A percentile compares a stretch with the other conserved stretches of the same genome.
These are phyloP conservation scores for Brachyhypopomus gauderio DNA, from an alignment of 2,113 vertebrate genomes.

Conservation along the genomic window DNA sequence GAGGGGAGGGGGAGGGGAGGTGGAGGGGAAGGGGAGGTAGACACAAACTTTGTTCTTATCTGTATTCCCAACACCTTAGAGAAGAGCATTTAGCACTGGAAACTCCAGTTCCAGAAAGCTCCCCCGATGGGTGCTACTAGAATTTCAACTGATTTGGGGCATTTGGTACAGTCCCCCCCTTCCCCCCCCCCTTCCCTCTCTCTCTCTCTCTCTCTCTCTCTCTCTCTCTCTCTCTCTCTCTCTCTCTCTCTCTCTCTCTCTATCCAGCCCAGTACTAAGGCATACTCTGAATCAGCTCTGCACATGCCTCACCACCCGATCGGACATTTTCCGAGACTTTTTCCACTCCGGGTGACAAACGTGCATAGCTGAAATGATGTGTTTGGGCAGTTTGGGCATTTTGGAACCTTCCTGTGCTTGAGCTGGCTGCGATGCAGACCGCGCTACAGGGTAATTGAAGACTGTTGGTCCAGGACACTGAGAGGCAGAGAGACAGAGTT, in stretches of 20 bases:
- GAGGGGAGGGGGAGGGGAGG: not conserved
- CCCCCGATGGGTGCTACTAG: not conserved
- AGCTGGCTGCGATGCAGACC: constrained; percentile 39
- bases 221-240: not conserved
- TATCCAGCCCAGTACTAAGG: constrained; percentile 18
- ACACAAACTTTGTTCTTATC: no score
- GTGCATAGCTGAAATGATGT: constrained; percentile 29
- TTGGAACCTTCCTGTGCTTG: constrained; percentile 16
- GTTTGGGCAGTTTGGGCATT: constrained; percentile 27
- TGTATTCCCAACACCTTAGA: not conserved
- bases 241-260: not conserved
- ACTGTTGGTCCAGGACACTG: constrained; percentile 4
- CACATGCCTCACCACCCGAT: constrained; percentile 25
- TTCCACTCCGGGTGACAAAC: constrained; percentile 42
- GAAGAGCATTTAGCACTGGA: not conserved
- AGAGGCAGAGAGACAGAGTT: constrained; percentile 37
- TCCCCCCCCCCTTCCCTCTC: no score
- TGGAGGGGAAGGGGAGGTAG: not conserved
- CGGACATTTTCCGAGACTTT: constrained; percentile 32
- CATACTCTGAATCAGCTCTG: constrained; percentile 5
- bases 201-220: not conserved
- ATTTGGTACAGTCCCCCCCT: constrained; percentile 10
- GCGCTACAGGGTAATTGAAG: constrained; percentile 31
- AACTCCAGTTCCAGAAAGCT: not conserved
- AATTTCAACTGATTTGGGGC: not conserved